A percentile compares a stretch with the other conserved stretches of the same genome.
Conservation (phyloP, 30 jellyfish, hydroid and myxozoan species). For the Cassiopea xamachana region DNA sequence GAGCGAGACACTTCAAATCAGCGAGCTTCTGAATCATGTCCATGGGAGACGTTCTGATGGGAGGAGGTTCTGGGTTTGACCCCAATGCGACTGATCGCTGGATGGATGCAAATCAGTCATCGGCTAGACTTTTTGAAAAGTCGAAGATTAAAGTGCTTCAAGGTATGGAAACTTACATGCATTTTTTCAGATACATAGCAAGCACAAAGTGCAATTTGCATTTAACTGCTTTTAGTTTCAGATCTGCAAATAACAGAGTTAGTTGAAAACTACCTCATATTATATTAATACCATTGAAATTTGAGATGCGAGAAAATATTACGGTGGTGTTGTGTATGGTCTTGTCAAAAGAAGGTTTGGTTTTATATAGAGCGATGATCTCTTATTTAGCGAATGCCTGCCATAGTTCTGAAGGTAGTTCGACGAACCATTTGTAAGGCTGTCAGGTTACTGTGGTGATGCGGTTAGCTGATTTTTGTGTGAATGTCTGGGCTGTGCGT, state of each 20-base stretch:
- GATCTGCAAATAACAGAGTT: neutral
- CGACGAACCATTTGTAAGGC: too few species aligned
- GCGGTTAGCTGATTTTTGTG: neutral
- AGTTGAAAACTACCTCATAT: neutral
- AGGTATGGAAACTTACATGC: conserved; percentile 60
- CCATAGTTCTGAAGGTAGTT: neutral
- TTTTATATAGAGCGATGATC: neutral
- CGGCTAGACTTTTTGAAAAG: conserved; percentile 93
- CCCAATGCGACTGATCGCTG: conserved; percentile 95
- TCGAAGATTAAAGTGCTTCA: conserved; percentile 94
- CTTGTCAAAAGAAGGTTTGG: neutral
- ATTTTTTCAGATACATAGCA: neutral
- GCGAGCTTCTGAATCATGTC: conserved; percentile 50
- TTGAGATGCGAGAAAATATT: neutral
- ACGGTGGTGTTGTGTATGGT: neutral
- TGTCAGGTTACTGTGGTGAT: neutral
- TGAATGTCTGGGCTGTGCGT: neutral
- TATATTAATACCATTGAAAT: neutral
- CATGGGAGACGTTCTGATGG: conserved; percentile 81
- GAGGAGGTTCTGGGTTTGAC: conserved; percentile 80
- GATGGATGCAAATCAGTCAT: conserved; percentile 98
- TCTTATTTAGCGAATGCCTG: neutral
- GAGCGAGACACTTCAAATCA: neutral
- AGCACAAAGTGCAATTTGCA: too few species aligned
- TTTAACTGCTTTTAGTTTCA: too few species aligned